Conservation (phyloP, 37 sponge, comb jelly and placozoan genomes). For the Oscarella lobularis region DNA sequence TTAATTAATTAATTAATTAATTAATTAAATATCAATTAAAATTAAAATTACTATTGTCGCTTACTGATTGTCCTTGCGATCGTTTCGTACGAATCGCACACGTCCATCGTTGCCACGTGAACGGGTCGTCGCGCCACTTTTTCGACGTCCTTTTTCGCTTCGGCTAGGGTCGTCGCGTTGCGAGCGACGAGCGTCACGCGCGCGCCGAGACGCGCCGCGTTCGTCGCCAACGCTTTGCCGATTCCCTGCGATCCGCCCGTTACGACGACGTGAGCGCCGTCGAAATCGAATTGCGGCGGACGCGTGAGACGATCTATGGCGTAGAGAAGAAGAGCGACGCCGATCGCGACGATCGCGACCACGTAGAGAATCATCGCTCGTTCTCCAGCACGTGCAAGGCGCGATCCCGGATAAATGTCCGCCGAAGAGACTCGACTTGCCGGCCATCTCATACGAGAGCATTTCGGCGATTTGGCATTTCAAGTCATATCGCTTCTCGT, state of each 20-base stretch:
- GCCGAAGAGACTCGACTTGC: not conserved
- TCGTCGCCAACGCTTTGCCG: slow-evolving; percentile 54
- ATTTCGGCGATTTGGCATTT: not conserved
- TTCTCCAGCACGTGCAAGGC: no score
- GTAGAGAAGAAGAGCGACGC: not conserved
- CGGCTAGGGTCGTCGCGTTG: slow-evolving; percentile 20
- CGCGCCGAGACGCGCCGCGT: slow-evolving; percentile 46
- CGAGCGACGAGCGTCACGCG: slow-evolving; percentile 65
- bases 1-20: no score
- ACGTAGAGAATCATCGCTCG: not conserved
- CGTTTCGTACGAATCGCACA: slow-evolving; percentile 4
- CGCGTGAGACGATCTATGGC: not conserved
- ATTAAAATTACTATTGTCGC: no score
- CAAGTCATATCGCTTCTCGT: not conserved
- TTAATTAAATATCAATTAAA: no score
- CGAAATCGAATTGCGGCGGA: not conserved
- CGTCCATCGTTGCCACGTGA: slow-evolving; percentile 2
- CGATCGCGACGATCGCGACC: not conserved
- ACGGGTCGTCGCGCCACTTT: not conserved
- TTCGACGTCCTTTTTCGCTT: slow-evolving; percentile 7
- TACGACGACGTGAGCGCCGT: slow-evolving; percentile 11
- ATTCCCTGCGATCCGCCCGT: slow-evolving; percentile 90
- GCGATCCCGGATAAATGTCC: not conserved
- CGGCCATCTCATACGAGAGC: not conserved
- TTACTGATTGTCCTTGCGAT: slow-evolving; percentile 8